Evolutionary conservation across 2,797 vertebrate species (phyloP).

Genomic region (Percopsis omiscomaycus): DNA sequence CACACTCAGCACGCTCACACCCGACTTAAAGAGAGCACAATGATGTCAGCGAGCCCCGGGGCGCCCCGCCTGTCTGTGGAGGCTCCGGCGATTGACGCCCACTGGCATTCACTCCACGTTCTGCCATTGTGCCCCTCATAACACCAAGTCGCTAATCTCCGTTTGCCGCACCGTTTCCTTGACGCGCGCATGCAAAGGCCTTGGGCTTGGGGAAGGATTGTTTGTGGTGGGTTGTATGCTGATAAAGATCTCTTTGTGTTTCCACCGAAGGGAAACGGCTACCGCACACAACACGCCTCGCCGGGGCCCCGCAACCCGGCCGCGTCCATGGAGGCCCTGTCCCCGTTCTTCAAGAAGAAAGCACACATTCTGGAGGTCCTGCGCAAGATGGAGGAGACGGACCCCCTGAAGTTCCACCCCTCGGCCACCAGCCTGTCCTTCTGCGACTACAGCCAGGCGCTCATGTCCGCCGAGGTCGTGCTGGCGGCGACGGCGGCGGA

Average conservation of each 20-base stretch:
- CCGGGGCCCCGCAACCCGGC: slow-evolving; percentile 71
- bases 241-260: slow-evolving; percentile 42
- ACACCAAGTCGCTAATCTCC: slow-evolving; percentile 36
- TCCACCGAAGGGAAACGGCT: slow-evolving; percentile 71
- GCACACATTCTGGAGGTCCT: slow-evolving; percentile 96
- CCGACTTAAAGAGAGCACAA: slow-evolving; percentile 3
- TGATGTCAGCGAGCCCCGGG: slow-evolving; percentile 1
- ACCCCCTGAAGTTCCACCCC: slow-evolving; percentile 83
- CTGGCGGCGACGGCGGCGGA: slow-evolving; percentile 55
- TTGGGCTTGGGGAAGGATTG: background rate
- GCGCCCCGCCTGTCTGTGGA: slow-evolving; percentile 13
- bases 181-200: slow-evolving; percentile 44
- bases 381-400: slow-evolving; percentile 91
- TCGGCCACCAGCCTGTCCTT: slow-evolving; percentile 74
- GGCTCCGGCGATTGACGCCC: background rate
- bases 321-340: slow-evolving; percentile 87
- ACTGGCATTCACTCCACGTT: slow-evolving; percentile 49
- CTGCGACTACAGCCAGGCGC: slow-evolving; percentile 81
- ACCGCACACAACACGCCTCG: slow-evolving; percentile 75
- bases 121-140: slow-evolving; percentile 31
- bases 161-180: slow-evolving; percentile 46
- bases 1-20: background rate
- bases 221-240: slow-evolving; percentile 1
- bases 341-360: slow-evolving; percentile 95
- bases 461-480: slow-evolving; percentile 78